Conservation (phyloP, 2,113 vertebrate species). For the Gavialis gangeticus region DNA sequence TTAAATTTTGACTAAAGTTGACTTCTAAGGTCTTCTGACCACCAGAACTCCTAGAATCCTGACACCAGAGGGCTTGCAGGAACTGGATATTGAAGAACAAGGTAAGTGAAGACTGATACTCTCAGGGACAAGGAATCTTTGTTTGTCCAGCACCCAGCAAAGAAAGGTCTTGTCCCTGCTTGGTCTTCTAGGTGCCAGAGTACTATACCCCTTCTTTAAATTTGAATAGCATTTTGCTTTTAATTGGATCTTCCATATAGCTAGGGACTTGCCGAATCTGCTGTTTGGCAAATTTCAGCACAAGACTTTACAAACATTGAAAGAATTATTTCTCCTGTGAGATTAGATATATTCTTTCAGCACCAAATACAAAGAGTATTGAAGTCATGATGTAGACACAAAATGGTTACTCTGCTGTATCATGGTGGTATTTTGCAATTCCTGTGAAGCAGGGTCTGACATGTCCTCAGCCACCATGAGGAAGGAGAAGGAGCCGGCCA, state of each 20-base stretch:
- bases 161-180: too few relatives aligned
- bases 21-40: background rate
- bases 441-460: background rate
- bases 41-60: background rate
- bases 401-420: background rate
- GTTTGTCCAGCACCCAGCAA: too few relatives aligned
- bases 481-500: too few relatives aligned
- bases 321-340: background rate
- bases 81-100: background rate
- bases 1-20: background rate
- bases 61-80: background rate
- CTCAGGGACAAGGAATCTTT: too few relatives aligned
- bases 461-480: background rate
- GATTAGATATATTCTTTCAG: background rate
- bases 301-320: background rate
- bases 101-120: background rate
- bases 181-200: too few relatives aligned
- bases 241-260: background rate
- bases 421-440: background rate
- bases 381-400: background rate
- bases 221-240: background rate
- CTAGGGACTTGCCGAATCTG: background rate
- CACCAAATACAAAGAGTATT: background rate
- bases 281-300: accelerated
- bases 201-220: background rate